Percentiles rank a stretch among this genome's conserved stretches.
These are phyloP conservation scores for Bubalus kerabau DNA, from an alignment of 2,113 vertebrate species.

Conservation along the genomic window DNA sequence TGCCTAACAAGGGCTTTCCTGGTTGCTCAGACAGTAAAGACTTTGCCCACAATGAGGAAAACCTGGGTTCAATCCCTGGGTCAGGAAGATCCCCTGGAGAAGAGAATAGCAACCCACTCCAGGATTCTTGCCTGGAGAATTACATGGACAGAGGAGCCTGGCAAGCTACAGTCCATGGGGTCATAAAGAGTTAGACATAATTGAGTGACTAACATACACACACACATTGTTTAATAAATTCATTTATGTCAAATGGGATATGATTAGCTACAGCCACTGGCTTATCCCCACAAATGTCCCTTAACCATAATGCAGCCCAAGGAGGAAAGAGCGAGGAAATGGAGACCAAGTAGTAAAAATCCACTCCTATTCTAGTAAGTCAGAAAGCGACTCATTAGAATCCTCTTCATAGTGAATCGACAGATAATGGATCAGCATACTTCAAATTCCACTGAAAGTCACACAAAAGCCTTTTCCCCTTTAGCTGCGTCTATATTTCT, in stretches of 20 bases:
- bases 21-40: background rate
- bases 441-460: background rate
- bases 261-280: background rate
- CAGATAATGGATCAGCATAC: background rate
- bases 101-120: background rate
- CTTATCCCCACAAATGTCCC: background rate
- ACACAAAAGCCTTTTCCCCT: background rate
- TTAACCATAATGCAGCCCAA: background rate
- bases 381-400: background rate
- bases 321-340: background rate
- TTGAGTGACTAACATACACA: background rate
- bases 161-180: background rate
- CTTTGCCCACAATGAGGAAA: background rate
- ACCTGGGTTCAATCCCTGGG: background rate
- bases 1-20: background rate
- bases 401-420: background rate
- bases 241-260: background rate
- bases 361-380: background rate
- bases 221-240: background rate
- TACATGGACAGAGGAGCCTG: background rate
- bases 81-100: background rate
- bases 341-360: background rate
- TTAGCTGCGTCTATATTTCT: background rate
- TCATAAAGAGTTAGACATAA: background rate
- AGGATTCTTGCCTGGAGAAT: background rate